phyloP scores from a whole-genome alignment of 2,113 vertebrate species.

The Peucedramus taeniatus region DNA sequence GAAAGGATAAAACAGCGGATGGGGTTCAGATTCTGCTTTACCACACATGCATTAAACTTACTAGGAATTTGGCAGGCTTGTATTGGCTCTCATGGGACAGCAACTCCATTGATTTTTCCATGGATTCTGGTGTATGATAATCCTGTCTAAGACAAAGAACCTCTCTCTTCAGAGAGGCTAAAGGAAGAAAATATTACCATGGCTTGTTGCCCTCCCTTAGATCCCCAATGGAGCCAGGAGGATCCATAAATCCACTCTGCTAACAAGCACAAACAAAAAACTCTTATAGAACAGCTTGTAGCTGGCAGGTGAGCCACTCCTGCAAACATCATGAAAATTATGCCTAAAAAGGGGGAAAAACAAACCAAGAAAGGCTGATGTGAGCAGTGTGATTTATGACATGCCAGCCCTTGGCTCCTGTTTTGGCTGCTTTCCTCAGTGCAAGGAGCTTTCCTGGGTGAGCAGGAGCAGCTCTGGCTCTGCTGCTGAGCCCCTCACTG shows the following conservation, averaged over 20 bases:
- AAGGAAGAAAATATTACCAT: neutral
- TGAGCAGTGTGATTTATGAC: neutral
- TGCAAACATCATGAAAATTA: neutral
- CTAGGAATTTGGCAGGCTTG: neutral
- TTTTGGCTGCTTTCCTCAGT: neutral
- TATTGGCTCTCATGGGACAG: neutral
- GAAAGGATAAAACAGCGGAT: neutral
- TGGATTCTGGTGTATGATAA: neutral
- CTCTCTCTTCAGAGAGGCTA: neutral
- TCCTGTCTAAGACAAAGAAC: neutral
- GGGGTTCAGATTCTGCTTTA: neutral
- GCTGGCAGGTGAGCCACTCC: neutral
- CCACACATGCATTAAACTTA: neutral
- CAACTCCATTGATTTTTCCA: neutral
- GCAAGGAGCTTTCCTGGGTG: neutral
- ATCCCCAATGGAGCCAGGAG: neutral
- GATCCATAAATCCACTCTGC: neutral
- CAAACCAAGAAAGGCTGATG: neutral
- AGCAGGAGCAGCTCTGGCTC: neutral
- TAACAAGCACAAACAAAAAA: neutral
- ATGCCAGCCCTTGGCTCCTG: neutral
- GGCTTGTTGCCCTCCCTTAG: neutral
- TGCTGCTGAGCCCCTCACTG: neutral
- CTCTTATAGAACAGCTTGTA: neutral
- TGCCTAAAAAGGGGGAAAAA: rapidly evolving